Base-by-base conservation (phyloP, 2,113 vertebrate genomes). In the Ciconia boyciana region DNA sequence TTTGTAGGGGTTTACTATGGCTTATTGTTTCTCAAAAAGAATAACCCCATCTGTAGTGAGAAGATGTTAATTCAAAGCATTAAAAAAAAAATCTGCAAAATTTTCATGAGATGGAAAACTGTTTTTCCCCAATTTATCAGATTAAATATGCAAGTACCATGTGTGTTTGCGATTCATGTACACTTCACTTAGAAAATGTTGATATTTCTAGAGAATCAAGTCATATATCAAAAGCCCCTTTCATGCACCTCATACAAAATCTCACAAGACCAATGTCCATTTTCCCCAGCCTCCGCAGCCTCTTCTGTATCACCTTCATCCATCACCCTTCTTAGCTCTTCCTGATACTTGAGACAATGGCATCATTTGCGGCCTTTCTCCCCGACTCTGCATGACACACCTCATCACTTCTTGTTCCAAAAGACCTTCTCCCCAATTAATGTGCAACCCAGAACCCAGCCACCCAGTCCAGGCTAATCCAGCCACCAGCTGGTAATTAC, bases 361-460 rank as follows among this genome's bases (percentile, higher is more conserved):
- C 25, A 70, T 31, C 16, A 52, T n/a, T 21, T 75, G 7, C 13
- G 13, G 5, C 14, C 43, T 6, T 51, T 5, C 9, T 74, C 16
- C 34, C 16, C 1, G 1, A 11, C 32, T 46, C 49, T 29, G 20
- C 44, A 43, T 0, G 2, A 15, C 6, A 13, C 9, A n/a, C 24
- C 15, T 31, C 44, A 32, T 14, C 39, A 41, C 10, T 17, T 70
- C 16, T 18, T n/a, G 24, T 44, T 83, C 34, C 24, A 24, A 25
- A 32, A 70, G 17, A 54, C 25, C 21, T 74, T 72, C 29, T 51
- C 7, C 10, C 9, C 31, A 52, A 1, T 31, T 52, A 64, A 68
- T 18, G 9, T 14, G 16, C 29, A 25, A 28, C 6, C 16, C n/a
- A 58, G 60, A 62, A 32, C 3, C 19, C 65, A 65, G 10, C 15